phyloP scores from a whole-genome alignment of 2,113 vertebrate species.

The Sorex araneus region DNA sequence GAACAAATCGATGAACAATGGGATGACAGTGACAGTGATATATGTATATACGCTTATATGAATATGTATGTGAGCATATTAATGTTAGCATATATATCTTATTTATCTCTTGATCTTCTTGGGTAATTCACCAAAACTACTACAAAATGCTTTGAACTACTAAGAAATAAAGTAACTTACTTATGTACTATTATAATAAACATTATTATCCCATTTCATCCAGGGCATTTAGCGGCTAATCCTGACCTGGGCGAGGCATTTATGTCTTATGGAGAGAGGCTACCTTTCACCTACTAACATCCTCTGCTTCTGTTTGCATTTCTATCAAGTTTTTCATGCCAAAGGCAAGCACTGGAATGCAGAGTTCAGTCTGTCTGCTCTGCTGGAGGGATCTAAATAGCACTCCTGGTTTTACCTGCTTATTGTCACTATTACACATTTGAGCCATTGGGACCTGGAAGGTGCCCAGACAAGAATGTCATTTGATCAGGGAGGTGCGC shows the following conservation, averaged over 20 bases:
- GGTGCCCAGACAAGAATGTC: background rate
- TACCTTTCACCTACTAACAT: background rate
- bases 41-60: background rate
- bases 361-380: background rate
- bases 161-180: conserved; percentile 22
- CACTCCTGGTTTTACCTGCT: background rate
- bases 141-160: conserved; percentile 39
- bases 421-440: background rate
- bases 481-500: background rate
- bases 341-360: background rate
- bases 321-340: background rate
- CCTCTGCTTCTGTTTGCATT: conserved; percentile 30
- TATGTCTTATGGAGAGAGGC: background rate
- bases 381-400: background rate
- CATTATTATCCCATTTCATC: background rate
- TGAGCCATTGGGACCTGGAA: background rate
- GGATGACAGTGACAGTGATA: too few species aligned
- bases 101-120: background rate
- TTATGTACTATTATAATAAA: background rate
- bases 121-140: background rate
- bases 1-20: too few species aligned
- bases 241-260: background rate
- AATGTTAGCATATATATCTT: background rate
- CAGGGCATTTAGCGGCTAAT: background rate
- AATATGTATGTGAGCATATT: background rate